These are phyloP conservation scores for Emydoidea blandingii DNA, from an alignment of 2,797 vertebrate species.

Conservation along the genomic window DNA sequence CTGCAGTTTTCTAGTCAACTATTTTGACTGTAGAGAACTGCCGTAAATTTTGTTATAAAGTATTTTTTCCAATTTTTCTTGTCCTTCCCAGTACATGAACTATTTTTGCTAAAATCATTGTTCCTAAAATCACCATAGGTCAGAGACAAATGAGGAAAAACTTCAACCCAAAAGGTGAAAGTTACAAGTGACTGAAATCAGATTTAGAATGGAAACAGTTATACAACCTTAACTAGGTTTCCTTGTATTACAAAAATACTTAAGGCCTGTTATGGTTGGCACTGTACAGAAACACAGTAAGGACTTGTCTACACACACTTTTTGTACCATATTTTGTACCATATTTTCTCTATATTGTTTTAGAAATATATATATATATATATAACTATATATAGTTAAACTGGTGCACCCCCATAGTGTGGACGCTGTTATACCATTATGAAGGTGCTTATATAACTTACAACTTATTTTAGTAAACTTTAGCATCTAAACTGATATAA, in stretches of 20 bases:
- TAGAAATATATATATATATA: no score
- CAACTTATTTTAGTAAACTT: neutral
- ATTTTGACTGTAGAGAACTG: neutral
- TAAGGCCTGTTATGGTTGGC: neutral
- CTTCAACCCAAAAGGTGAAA: neutral
- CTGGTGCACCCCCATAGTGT: neutral
- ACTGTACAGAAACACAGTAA: neutral
- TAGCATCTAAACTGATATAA: neutral
- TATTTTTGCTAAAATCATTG: neutral
- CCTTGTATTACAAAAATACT: neutral
- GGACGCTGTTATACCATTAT: rapidly evolving
- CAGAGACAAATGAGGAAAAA: neutral
- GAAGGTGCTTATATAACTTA: rapidly evolving
- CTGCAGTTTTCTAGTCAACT: neutral
- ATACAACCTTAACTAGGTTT: rapidly evolving
- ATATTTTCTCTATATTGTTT: rapidly evolving
- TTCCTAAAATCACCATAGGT: rapidly evolving
- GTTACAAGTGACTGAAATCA: rapidly evolving
- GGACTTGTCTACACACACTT: rapidly evolving
- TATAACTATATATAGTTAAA: no score
- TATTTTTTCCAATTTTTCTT: neutral
- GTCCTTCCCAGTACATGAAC: neutral
- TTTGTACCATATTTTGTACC: no score
- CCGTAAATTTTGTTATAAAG: neutral
- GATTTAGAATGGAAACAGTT: neutral